Conservation (phyloP, 2,888 invertebrate genomes). For the Watsonalla binaria region DNA sequence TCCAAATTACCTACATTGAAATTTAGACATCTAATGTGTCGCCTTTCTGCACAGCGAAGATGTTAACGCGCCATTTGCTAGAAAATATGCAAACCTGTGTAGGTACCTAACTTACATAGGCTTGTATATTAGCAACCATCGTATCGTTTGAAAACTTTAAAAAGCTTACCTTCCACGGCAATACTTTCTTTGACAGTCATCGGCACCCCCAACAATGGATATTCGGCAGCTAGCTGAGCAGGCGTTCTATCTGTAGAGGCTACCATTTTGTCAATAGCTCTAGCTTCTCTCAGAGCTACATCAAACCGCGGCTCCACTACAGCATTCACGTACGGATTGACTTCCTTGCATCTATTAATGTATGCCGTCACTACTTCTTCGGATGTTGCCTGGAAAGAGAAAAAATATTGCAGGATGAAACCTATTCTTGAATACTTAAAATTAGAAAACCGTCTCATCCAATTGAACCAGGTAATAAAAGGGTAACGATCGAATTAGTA, state of each 20-base stretch:
- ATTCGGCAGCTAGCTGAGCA: constrained; percentile 81
- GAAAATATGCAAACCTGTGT: too few species aligned
- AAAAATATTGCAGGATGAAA: too few species aligned
- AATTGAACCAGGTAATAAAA: too few species aligned
- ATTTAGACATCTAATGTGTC: background rate
- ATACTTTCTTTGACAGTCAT: constrained; percentile 92
- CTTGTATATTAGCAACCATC: too few species aligned
- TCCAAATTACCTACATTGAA: too few species aligned
- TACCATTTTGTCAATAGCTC: constrained; percentile 83
- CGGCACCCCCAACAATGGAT: constrained; percentile 90
- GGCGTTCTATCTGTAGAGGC: constrained; percentile 72
- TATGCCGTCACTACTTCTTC: constrained; percentile 85
- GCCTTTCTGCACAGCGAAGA: background rate
- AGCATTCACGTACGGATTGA: constrained; percentile 88
- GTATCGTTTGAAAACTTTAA: too few species aligned
- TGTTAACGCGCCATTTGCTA: too few species aligned
- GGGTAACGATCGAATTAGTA: too few species aligned
- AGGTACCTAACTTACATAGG: too few species aligned
- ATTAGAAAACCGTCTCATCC: too few species aligned
- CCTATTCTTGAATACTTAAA: too few species aligned
- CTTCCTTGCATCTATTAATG: constrained; percentile 86
- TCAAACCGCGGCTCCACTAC: constrained; percentile 88
- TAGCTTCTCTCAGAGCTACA: constrained; percentile 86
- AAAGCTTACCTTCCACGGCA: constrained; percentile 82
- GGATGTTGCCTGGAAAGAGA: constrained; percentile 80